phyloP scores from a whole-genome alignment of 2,888 invertebrate genomes.

The Callosobruchus maculatus region DNA sequence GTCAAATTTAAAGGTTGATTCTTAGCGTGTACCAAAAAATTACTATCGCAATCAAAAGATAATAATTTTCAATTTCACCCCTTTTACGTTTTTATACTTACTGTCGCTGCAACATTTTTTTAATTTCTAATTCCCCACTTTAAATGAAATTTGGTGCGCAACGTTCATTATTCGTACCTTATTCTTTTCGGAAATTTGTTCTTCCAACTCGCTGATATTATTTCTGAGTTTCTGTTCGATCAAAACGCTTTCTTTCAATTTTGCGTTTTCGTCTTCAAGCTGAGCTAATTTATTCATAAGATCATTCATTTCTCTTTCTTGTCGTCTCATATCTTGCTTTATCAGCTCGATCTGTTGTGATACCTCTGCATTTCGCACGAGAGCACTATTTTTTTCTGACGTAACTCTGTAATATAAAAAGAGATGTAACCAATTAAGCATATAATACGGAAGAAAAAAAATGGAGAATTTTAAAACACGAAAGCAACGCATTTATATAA shows the following conservation, averaged over 20 bases:
- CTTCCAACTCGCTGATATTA: slow-evolving; percentile 56
- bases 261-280: slow-evolving; percentile 52
- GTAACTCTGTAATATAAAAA: slow-evolving; percentile 56
- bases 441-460: slow-evolving; percentile 2
- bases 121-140: background rate
- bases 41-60: no score
- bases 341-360: slow-evolving; percentile 77
- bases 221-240: slow-evolving; percentile 53
- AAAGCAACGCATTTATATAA: no score
- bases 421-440: background rate
- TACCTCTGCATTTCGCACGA: slow-evolving; percentile 76
- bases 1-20: no score
- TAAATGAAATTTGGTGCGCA: no score
- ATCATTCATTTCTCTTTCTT: slow-evolving; percentile 63
- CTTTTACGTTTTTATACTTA: no score
- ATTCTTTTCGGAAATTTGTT: slow-evolving; percentile 62
- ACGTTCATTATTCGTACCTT: slow-evolving; percentile 47
- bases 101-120: background rate
- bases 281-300: slow-evolving; percentile 55
- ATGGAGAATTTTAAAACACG: no score
- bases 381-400: slow-evolving; percentile 70
- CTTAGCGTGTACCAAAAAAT: no score
- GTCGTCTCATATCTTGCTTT: slow-evolving; percentile 68
- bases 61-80: no score
- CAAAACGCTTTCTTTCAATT: slow-evolving; percentile 45